These are phyloP conservation scores for Ganaspis brasiliensis DNA, from an alignment of 2,888 invertebrate species.

Conservation along the genomic window DNA sequence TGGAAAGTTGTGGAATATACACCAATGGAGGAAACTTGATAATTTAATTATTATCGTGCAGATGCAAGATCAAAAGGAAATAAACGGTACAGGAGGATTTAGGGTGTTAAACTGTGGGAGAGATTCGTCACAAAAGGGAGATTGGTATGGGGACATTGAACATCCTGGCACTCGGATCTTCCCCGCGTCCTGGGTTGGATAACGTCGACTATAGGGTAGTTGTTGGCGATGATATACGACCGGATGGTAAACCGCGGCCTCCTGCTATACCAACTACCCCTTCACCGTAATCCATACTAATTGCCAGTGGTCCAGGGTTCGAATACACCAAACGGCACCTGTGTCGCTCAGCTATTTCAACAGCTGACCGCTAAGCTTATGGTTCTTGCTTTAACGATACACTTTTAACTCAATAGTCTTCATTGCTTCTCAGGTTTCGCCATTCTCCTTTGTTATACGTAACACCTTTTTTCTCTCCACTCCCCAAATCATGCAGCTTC, in stretches of 20 bases:
- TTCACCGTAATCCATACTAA: conserved; percentile 67
- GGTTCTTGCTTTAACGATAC: conserved; percentile 27
- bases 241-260: conserved; percentile 74
- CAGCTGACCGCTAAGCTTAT: conserved; percentile 43
- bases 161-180: conserved; percentile 57
- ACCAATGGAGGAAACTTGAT: too few species aligned
- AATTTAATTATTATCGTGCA: too few species aligned
- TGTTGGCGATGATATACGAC: conserved; percentile 73
- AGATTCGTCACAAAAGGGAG: conserved; percentile 24
- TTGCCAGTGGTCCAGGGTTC: conserved; percentile 61
- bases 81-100: not conserved
- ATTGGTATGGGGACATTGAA: conserved; percentile 34
- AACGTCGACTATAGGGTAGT: conserved; percentile 56
- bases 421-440: not conserved
- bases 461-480: too few species aligned
- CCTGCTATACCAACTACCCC: conserved; percentile 63
- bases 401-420: conserved; percentile 6
- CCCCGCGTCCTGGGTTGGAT: conserved; percentile 58
- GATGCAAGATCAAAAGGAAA: not conserved
- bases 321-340: conserved; percentile 55
- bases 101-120: conserved; percentile 29
- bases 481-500: too few species aligned
- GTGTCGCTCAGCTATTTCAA: conserved; percentile 47
- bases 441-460: not conserved
- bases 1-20: too few species aligned